Evolutionary conservation across 2,888 invertebrate genomes (phyloP), one percentile per base, ranked within the genome.

Genomic region (Sinodicranocentrus sp.): DNA sequence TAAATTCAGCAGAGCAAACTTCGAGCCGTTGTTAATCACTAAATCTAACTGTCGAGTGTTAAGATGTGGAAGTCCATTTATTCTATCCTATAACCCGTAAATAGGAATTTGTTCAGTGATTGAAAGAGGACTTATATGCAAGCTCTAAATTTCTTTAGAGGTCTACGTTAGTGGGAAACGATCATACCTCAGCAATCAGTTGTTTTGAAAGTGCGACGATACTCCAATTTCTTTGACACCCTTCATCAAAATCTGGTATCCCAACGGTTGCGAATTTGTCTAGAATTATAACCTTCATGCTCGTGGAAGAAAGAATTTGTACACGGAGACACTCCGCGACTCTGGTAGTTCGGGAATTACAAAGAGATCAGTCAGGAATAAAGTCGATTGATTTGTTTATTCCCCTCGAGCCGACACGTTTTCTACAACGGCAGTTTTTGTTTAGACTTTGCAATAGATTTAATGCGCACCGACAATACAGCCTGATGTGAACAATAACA

Each of bases 181-280:
- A 17, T 26, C 21, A 0, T 48, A 79, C 80, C 72, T 73, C n/a
- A 21, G 72, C 72, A n/a, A 72, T 80, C 1, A 80, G 44, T 25
- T 80, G 19, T 57, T 73, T 48, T 2, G 80, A 80, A 5, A 80
- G 57, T 13, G 44, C 72, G 5, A 73, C 43, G 17, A 73, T 44
- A 17, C 67, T 80, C 80, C 80, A 80, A 48, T 39, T 57, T 33
- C 26, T 72, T 23, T 43, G 15, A 15, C 68, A 63, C 39, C 39
- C 43, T 23, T 57, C 67, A 26, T 65, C 70, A 13, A 61, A 54
- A 39, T 78, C 78, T 0, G 78, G 57, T n/a, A 65, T 72, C 21
- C 80, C 80, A 33, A 80, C 39, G 13, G 72, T 80, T 6, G 80
- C 80, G 73, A 80, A 80, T 25, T 80, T 80, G 63, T 80, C 63